Conservation (phyloP, 2,113 vertebrate genomes). For the Numenius arquata region DNA sequence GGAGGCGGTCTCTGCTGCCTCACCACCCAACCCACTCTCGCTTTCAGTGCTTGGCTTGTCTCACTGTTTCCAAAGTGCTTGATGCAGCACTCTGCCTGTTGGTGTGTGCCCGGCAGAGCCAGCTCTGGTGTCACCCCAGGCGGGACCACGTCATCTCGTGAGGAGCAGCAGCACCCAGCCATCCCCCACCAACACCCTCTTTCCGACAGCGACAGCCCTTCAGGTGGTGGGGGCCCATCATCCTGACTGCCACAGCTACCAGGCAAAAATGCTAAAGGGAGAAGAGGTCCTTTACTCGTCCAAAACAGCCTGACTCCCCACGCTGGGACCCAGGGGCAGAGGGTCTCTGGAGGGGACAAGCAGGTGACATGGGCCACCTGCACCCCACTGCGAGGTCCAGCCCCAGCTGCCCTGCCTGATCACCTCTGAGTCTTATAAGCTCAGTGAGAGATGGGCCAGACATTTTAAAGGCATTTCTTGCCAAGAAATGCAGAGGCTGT, state of each 20-base stretch:
- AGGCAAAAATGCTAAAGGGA: not conserved
- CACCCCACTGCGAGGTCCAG: rapidly evolving
- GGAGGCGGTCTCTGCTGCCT: not conserved
- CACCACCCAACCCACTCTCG: not conserved
- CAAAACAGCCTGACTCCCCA: rapidly evolving
- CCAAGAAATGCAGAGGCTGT: not conserved
- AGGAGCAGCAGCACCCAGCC: not conserved
- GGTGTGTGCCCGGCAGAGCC: not conserved
- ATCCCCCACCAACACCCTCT: rapidly evolving
- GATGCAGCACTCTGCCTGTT: not conserved
- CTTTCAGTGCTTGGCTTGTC: not conserved
- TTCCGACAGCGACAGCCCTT: not conserved
- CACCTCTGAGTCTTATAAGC: rapidly evolving
- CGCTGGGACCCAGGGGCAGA: not conserved
- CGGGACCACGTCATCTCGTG: rapidly evolving
- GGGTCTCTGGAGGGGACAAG: not conserved
- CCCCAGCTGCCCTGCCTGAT: not conserved
- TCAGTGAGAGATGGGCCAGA: not conserved
- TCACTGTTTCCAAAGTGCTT: not conserved
- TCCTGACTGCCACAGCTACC: not conserved
- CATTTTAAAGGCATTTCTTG: not conserved
- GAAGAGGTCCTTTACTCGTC: not conserved
- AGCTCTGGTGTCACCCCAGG: not conserved
- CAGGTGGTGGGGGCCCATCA: rapidly evolving
- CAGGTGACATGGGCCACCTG: not conserved